A percentile compares a stretch with the other conserved stretches of the same genome.
Conservation (phyloP, 2,888 invertebrate genomes). For the Polyploca ridens region DNA sequence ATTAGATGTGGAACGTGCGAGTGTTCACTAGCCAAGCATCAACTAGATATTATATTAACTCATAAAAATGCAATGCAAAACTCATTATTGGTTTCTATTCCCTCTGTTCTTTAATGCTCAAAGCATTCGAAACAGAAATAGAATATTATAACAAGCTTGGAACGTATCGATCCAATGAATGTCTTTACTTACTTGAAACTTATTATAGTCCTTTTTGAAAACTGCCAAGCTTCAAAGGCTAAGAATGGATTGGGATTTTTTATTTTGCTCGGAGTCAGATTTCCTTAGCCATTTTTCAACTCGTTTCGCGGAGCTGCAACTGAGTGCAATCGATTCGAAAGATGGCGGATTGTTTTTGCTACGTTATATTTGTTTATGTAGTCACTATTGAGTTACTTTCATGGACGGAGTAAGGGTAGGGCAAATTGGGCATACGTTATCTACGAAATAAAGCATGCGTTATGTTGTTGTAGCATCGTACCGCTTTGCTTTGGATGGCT, state of each 20-base stretch:
- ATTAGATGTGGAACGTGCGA: too few species aligned
- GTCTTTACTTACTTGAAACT: constrained; percentile 2
- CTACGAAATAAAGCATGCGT: too few species aligned
- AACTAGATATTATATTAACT: too few species aligned
- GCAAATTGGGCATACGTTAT: neutral
- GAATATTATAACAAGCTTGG: neutral
- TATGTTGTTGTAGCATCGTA: too few species aligned
- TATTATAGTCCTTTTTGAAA: neutral
- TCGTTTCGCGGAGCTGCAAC: constrained; percentile 9
- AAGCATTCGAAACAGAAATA: neutral
- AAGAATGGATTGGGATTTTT: constrained; percentile 2
- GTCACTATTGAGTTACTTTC: neutral
- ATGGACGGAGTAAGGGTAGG: neutral
- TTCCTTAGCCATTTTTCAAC: constrained; percentile 1
- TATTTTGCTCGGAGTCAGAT: constrained; percentile 1
- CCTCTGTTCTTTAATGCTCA: neutral
- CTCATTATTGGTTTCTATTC: neutral
- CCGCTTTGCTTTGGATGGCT: too few species aligned
- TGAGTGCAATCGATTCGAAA: constrained; percentile 33
- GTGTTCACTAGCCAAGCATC: too few species aligned
- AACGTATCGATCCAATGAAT: constrained; percentile 3
- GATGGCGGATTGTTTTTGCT: constrained; percentile 18
- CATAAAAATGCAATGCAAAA: neutral
- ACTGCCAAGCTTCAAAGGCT: neutral
- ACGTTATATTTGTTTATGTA: neutral